Percentiles rank a stretch among this genome's conserved stretches.
Conservation (phyloP, 1,140 invertebrate genomes). For the Microplitis demolitor region DNA sequence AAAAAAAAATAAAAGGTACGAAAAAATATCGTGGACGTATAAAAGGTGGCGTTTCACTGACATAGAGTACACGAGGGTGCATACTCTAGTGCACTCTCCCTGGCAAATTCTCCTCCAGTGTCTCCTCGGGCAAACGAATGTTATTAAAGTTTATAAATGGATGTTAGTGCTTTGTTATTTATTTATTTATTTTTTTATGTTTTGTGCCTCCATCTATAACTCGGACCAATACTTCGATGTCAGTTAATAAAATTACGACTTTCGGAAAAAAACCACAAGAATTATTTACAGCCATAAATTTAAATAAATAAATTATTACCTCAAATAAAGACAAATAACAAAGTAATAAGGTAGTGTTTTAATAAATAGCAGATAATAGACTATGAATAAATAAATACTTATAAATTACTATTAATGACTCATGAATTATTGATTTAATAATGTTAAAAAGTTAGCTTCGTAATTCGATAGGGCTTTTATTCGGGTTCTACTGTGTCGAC, state of each 20-base stretch:
- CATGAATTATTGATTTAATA: too few relatives aligned
- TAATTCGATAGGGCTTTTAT: too few relatives aligned
- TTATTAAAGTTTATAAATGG: constrained; percentile 57
- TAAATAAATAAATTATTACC: background rate
- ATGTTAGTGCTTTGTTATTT: constrained; percentile 4
- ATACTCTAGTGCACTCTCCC: background rate
- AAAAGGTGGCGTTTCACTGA: background rate
- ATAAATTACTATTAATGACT: too few relatives aligned
- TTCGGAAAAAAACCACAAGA: constrained; percentile 58
- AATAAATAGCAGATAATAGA: too few relatives aligned
- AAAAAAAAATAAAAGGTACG: background rate
- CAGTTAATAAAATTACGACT: constrained; percentile 58
- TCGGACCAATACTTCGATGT: constrained; percentile 21
- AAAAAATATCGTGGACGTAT: background rate
- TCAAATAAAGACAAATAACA: background rate
- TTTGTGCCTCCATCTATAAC: constrained; percentile 10
- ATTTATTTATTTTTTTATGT: constrained; percentile 20
- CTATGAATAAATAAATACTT: too few relatives aligned
- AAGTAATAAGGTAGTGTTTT: too few relatives aligned
- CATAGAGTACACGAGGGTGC: background rate
- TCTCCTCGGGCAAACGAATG: constrained; percentile 14
- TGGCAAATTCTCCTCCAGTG: background rate
- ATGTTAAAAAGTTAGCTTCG: too few relatives aligned
- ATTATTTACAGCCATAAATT: constrained; percentile 29
- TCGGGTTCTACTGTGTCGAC: too few relatives aligned